Evolutionary conservation across 2,888 invertebrate genomes (phyloP).

Genomic region (Ectemnius lituratus): DNA sequence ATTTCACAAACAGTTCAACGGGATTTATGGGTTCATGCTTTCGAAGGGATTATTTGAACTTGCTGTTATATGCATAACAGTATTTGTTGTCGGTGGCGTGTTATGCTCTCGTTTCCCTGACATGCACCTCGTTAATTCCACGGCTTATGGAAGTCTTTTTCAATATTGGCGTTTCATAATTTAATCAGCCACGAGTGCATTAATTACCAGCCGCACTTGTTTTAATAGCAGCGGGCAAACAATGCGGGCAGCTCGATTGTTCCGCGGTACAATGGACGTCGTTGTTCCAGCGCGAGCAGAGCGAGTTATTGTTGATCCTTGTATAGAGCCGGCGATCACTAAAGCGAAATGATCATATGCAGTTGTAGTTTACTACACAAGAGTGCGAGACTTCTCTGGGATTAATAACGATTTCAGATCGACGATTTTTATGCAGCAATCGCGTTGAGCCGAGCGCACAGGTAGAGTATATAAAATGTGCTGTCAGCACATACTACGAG

Average conservation of each 20-base stretch:
- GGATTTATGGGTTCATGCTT: no score
- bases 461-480: slow-evolving; percentile 33
- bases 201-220: slow-evolving; percentile 4
- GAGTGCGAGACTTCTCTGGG: slow-evolving; percentile 16
- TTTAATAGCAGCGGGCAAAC: neutral
- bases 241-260: neutral
- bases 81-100: neutral
- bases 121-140: neutral
- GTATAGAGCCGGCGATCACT: neutral
- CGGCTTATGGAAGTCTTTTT: neutral
- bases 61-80: no score
- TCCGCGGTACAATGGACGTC: neutral
- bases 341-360: neutral
- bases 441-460: slow-evolving; percentile 26
- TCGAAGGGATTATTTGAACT: no score
- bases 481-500: neutral
- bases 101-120: neutral
- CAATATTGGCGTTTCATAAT: neutral
- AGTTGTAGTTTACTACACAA: slow-evolving; percentile 11
- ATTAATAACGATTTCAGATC: slow-evolving; percentile 49
- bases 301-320: neutral
- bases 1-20: no score
- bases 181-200: neutral
- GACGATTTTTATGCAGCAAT: slow-evolving; percentile 41
- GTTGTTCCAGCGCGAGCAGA: slow-evolving; percentile 22